A percentile compares a stretch with the other conserved stretches of the same genome.
These are phyloP conservation scores for Stegana nigrithorax DNA, from an alignment of 2,888 invertebrate species.

Conservation along the genomic window DNA sequence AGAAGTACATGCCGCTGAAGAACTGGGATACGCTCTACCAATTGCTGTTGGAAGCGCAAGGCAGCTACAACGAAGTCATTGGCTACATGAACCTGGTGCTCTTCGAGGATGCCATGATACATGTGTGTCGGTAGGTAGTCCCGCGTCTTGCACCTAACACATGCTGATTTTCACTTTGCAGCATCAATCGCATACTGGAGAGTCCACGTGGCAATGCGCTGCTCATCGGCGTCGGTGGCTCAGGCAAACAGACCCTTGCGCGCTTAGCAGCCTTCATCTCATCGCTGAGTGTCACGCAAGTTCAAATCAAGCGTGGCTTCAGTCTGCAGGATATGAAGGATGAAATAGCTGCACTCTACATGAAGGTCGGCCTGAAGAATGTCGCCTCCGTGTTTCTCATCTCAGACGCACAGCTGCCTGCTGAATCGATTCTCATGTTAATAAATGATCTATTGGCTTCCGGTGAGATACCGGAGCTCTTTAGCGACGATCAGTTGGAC, in stretches of 20 bases:
- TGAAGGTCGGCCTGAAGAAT: conserved; percentile 89
- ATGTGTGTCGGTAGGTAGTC: conserved; percentile 79
- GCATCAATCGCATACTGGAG: conserved; percentile 93
- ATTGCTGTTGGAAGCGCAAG: conserved; percentile 83
- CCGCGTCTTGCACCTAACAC: neutral
- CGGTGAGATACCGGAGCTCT: conserved; percentile 92
- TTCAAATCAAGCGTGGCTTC: conserved; percentile 90
- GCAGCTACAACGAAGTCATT: conserved; percentile 88
- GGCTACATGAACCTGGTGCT: conserved; percentile 95
- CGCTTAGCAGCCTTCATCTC: conserved; percentile 91
- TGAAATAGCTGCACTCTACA: conserved; percentile 80
- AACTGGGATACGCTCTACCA: conserved; percentile 81
- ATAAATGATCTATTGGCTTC: conserved; percentile 94
- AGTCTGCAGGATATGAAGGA: conserved; percentile 82
- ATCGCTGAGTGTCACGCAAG: conserved; percentile 90
- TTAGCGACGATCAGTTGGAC: conserved; percentile 91
- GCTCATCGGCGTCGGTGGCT: conserved; percentile 95
- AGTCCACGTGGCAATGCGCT: conserved; percentile 92
- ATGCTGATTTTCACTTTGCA: conserved; percentile 45
- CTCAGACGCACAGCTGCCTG: conserved; percentile 94
- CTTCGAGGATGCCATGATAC: conserved; percentile 95
- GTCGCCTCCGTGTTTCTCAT: conserved; percentile 89
- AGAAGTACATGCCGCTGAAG: conserved; percentile 86
- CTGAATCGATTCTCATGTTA: conserved; percentile 89
- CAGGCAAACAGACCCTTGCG: conserved; percentile 93